Conservation (phyloP, 2,113 vertebrate genomes). For the Microcebus lehilahytsara region DNA sequence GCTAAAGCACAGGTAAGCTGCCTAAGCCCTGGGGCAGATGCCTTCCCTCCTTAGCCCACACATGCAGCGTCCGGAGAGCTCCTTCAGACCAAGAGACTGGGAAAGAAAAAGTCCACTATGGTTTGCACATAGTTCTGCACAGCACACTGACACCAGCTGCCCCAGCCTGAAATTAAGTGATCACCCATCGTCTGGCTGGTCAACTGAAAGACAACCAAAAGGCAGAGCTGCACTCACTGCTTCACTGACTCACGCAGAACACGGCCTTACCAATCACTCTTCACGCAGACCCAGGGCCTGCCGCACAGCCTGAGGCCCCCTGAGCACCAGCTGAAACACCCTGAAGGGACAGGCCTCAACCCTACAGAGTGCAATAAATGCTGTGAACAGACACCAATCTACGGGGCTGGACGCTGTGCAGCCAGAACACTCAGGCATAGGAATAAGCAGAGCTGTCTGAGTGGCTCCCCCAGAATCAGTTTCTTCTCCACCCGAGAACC, state of each 20-base stretch:
- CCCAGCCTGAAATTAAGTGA: not conserved
- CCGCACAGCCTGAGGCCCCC: not conserved
- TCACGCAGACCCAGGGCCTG: not conserved
- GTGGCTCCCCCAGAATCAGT: not conserved
- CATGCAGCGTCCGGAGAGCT: not conserved
- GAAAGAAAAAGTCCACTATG: not conserved
- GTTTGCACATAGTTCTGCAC: not conserved
- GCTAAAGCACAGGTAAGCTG: not conserved
- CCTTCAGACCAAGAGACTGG: not conserved
- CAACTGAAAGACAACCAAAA: not conserved
- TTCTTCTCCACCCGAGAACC: not conserved
- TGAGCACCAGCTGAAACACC: not conserved
- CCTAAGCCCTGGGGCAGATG: not conserved
- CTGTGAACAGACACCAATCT: not conserved
- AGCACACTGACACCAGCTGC: no score
- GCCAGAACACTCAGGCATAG: not conserved
- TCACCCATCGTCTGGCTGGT: not conserved
- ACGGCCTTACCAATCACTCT: not conserved
- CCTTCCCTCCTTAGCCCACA: not conserved
- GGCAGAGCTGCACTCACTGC: accelerated
- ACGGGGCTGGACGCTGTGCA: not conserved
- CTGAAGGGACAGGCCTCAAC: not conserved
- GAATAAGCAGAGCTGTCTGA: not conserved
- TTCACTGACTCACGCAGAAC: not conserved
- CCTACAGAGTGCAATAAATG: accelerated